phyloP scores from a whole-genome alignment of 2,888 invertebrate genomes.

The Coenonympha arcania region DNA sequence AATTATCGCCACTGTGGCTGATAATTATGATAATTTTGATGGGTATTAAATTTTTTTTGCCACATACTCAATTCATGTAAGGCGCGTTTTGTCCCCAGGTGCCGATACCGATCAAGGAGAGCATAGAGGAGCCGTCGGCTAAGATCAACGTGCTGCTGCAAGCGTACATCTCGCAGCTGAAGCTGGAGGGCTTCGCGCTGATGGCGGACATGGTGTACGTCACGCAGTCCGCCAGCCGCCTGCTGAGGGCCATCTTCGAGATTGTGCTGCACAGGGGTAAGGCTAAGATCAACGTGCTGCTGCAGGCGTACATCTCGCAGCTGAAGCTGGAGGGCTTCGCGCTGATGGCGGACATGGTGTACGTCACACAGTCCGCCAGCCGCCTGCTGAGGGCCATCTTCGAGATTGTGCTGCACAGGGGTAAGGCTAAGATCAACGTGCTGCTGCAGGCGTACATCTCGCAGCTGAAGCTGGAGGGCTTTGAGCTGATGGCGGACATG shows the following conservation, averaged over 20 bases:
- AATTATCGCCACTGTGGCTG: too few species aligned
- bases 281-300: constrained; percentile 91
- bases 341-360: constrained; percentile 99
- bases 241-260: constrained; percentile 97
- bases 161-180: constrained; percentile 98
- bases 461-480: constrained; percentile 97
- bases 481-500: constrained; percentile 99
- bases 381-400: constrained; percentile 96
- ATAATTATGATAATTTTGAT: too few species aligned
- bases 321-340: constrained; percentile 98
- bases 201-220: constrained; percentile 99
- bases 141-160: constrained; percentile 97
- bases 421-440: constrained; percentile 88
- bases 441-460: constrained; percentile 98
- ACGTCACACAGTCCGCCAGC: constrained; percentile 97
- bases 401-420: constrained; percentile 90
- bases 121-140: constrained; percentile 96
- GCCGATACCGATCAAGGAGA: constrained; percentile 98
- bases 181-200: constrained; percentile 97
- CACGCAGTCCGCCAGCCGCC: constrained; percentile 95
- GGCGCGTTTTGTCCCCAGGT: constrained; percentile 84
- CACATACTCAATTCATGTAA: too few species aligned
- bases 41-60: too few species aligned
- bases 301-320: constrained; percentile 99
- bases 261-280: constrained; percentile 84